These are phyloP conservation scores for Ricordea florida DNA, from an alignment of 92 coral and sea anemone genomes.

Conservation along the genomic window DNA sequence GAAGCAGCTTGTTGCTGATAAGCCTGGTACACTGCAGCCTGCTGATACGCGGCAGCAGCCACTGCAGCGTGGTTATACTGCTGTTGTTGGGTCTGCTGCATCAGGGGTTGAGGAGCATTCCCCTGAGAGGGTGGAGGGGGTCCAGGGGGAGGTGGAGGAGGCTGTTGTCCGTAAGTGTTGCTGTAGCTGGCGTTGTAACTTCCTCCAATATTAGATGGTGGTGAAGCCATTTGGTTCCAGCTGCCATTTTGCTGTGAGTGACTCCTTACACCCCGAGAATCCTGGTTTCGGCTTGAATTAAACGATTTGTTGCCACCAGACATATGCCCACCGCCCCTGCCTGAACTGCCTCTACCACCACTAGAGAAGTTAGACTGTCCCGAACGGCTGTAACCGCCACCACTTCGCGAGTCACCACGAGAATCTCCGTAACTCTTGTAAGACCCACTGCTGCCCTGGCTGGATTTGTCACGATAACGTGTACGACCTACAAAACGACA, in stretches of 20 bases:
- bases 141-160: slow-evolving; percentile 77
- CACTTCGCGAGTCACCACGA: slow-evolving; percentile 44
- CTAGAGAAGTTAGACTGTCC: slow-evolving; percentile 20
- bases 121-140: slow-evolving; percentile 81
- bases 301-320: slow-evolving; percentile 32
- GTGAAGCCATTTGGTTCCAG: slow-evolving; percentile 29
- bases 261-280: slow-evolving; percentile 53
- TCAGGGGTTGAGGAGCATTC: slow-evolving; percentile 62
- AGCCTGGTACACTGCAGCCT: slow-evolving; percentile 39
- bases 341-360: slow-evolving; percentile 57
- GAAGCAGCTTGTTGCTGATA: slow-evolving; percentile 22
- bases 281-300: slow-evolving; percentile 20
- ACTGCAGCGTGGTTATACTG: slow-evolving; percentile 52
- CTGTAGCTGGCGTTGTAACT: slow-evolving; percentile 51
- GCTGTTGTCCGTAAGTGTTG: slow-evolving; percentile 37
- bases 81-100: slow-evolving; percentile 33
- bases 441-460: slow-evolving; percentile 6
- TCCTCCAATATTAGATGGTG: slow-evolving; percentile 38
- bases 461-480: slow-evolving; percentile 72
- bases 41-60: slow-evolving; percentile 53
- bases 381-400: slow-evolving; percentile 36
- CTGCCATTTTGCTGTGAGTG: slow-evolving; percentile 40
- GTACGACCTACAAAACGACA: too few species aligned
- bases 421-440: slow-evolving; percentile 27
- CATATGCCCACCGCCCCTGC: slow-evolving; percentile 63